These are phyloP conservation scores for Carcharodon carcharias DNA, from an alignment of 2,797 vertebrate species.

Conservation along the genomic window DNA sequence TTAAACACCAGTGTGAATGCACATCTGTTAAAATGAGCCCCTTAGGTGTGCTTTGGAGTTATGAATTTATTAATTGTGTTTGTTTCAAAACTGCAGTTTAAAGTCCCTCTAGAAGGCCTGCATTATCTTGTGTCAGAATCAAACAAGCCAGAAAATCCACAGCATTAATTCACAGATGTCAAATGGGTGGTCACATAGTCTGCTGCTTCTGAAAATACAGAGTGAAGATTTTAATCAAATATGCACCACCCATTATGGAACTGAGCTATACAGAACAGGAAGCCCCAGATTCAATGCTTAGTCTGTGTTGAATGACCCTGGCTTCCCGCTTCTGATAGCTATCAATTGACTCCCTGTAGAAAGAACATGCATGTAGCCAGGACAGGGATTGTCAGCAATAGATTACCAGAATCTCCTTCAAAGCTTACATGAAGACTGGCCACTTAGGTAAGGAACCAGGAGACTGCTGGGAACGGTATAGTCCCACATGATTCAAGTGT, in stretches of 20 bases:
- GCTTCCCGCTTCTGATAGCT: background rate
- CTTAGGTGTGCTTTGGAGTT: background rate
- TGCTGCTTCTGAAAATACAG: background rate
- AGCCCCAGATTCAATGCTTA: background rate
- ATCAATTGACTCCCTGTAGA: background rate
- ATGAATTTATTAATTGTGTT: background rate
- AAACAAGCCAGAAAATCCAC: background rate
- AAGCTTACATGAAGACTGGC: background rate
- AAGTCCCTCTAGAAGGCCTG: background rate
- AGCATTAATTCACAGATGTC: background rate
- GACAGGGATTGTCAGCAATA: background rate
- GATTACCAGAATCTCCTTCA: background rate
- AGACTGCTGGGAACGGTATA: background rate
- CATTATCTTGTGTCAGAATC: background rate
- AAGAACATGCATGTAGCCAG: background rate
- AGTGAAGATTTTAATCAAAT: background rate
- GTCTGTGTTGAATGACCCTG: background rate
- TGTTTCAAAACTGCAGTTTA: background rate
- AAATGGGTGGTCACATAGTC: background rate
- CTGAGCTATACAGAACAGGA: background rate
- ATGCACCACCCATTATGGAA: background rate
- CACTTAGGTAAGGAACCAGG: background rate
- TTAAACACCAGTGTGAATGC: background rate
- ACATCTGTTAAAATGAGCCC: background rate
- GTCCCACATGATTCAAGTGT: background rate